Base-by-base conservation (phyloP, 1,140 invertebrate species). In the Diorhabda carinulata region DNA sequence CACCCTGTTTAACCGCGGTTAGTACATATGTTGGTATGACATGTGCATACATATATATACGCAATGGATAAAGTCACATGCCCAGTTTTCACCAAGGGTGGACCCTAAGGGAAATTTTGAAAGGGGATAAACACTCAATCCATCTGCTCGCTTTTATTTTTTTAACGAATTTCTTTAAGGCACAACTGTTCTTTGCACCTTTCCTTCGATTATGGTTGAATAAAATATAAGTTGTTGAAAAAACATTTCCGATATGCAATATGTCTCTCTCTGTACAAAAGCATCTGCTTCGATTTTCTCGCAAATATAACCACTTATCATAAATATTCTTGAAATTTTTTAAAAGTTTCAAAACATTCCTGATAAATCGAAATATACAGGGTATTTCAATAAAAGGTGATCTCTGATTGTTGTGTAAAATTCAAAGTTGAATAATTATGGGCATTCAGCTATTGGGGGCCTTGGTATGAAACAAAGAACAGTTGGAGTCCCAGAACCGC, bases 21-120 rank as follows among this genome's bases (percentile, higher is more conserved):
- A 44, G 60, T 72, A 64, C 71, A 72, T 72, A 72, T 72, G 71
- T 72, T 68, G 68, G 60, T 69, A 66, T 68, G 67, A 69, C 68
- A 68, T 72, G 71, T 67, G 63, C 64, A 67, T 69, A 64, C 68
- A 69, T 64, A 68, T 69, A 59, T 59, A 67, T 64, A 64, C 68
- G 57, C 67, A 66, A 70, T 61, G 52, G 52, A 40, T 57, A 45
- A 72, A 72, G 71, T 72, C 71, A 72, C 67, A 69, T 69, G 70
- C 56, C 61, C 65, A 68, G 61, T 72, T 72, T 67, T 42, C 65
- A 67, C 65, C 65, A 67, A 67, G 65, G 65, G 65, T 67, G 65
- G 65, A 67, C 41, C 65, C 7, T n/a, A 10, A 67, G 43, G 65
- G 57, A 67, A 67, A 64, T 56, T 67, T 67, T 56, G 58, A 67